Evolutionary conservation across 37 sponge, comb jelly and placozoan genomes (phyloP).

Genomic region (Halichondria panicea): DNA sequence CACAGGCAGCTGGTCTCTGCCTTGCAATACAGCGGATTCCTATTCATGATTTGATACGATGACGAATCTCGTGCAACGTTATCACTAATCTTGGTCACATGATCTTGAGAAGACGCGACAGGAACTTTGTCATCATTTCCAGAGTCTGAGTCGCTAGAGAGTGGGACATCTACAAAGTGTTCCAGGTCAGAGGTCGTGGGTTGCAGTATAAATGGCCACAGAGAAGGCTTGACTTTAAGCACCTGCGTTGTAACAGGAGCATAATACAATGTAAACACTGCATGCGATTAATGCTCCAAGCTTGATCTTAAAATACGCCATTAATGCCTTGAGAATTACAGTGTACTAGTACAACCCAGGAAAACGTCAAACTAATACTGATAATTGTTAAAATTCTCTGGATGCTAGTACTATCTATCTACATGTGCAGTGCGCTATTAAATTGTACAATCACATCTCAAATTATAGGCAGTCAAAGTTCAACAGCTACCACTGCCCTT

Average conservation of each 20-base stretch:
- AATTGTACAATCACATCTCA: too few relatives aligned
- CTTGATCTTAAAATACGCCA: too few relatives aligned
- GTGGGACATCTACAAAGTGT: conserved; percentile 56
- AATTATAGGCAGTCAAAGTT: too few relatives aligned
- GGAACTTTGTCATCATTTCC: background rate
- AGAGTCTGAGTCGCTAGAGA: background rate
- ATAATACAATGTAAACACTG: background rate
- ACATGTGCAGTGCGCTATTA: too few relatives aligned
- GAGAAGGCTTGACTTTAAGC: conserved; percentile 52
- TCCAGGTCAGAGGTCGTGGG: conserved; percentile 73
- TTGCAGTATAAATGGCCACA: conserved; percentile 74
- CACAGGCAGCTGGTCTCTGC: conserved; percentile 84
- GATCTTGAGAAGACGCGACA: background rate
- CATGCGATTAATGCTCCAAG: too few relatives aligned
- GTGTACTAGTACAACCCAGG: too few relatives aligned
- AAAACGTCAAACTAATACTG: too few relatives aligned
- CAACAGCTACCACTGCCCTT: too few relatives aligned
- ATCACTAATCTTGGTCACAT: background rate
- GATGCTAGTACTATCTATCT: too few relatives aligned
- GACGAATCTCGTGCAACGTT: background rate
- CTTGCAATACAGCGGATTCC: conserved; percentile 82
- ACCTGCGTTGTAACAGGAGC: conserved; percentile 36
- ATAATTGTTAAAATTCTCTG: too few relatives aligned
- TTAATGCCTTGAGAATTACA: too few relatives aligned
- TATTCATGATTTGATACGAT: conserved; percentile 30